Conservation (phyloP, 2,797 vertebrate genomes). For the Microctenopoma lineatum region DNA sequence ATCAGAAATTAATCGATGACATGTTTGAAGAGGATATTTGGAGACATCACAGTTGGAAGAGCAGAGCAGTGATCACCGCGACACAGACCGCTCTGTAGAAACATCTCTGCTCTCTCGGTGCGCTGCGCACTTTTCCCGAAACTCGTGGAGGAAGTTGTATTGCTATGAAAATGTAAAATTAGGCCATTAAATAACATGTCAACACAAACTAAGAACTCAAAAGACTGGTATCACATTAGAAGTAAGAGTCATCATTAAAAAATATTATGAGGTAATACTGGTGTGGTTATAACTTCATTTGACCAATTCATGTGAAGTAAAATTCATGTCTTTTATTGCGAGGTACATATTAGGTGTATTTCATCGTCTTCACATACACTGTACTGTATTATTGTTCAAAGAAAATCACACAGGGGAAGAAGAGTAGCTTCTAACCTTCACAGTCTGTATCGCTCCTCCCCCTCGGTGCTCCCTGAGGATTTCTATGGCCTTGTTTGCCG, state of each 20-base stretch:
- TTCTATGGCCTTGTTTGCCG: slow-evolving; percentile 87
- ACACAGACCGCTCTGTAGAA: slow-evolving; percentile 79
- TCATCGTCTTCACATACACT: no score
- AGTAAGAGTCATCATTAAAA: no score
- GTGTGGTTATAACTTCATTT: no score
- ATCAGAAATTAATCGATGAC: not conserved
- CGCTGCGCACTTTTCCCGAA: slow-evolving; percentile 83
- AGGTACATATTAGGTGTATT: no score
- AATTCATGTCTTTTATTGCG: no score
- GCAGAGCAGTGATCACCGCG: slow-evolving; percentile 75
- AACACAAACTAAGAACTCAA: not conserved
- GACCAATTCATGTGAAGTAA: no score
- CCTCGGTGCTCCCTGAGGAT: slow-evolving; percentile 87
- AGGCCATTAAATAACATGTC: not conserved
- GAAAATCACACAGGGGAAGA: no score
- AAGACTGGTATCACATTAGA: not conserved
- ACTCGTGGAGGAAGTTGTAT: slow-evolving; percentile 95
- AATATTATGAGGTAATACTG: no score
- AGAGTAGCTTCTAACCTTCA: slow-evolving; percentile 84
- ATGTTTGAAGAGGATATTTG: slow-evolving; percentile 2
- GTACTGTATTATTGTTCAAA: no score
- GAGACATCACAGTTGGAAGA: not conserved
- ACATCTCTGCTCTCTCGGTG: slow-evolving; percentile 77
- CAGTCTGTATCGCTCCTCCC: slow-evolving; percentile 90
- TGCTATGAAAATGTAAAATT: slow-evolving; percentile 78